phyloP scores from a whole-genome alignment of 2,113 vertebrate species.

The Urocynchramus pylzowi region DNA sequence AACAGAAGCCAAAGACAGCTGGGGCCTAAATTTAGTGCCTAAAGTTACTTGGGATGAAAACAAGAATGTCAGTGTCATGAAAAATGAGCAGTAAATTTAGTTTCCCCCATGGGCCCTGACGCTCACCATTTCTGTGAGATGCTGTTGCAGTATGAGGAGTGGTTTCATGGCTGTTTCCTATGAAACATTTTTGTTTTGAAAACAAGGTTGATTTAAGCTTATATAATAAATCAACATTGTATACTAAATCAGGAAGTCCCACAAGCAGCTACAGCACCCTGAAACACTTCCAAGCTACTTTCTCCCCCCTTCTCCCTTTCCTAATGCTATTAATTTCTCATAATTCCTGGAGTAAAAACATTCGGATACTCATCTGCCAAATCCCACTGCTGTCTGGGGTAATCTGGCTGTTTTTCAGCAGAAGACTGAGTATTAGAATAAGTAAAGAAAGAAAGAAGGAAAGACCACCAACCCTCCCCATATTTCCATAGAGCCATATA shows the following conservation, averaged over 20 bases:
- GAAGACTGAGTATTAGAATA: background rate
- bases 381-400: background rate
- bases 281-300: background rate
- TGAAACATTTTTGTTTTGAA: constrained; percentile 15
- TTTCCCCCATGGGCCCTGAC: background rate
- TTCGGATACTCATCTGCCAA: background rate
- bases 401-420: background rate
- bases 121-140: background rate
- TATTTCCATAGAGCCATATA: background rate
- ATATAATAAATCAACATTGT: background rate
- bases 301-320: background rate
- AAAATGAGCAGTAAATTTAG: constrained; percentile 3
- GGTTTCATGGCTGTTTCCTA: background rate
- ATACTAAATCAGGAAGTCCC: background rate
- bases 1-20: constrained; percentile 5
- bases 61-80: background rate
- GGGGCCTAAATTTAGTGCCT: background rate
- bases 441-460: background rate
- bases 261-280: background rate
- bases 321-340: background rate
- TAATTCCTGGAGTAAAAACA: background rate
- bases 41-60: background rate
- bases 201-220: background rate
- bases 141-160: background rate
- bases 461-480: rapidly evolving